These are phyloP conservation scores for Pocillopora damicornis DNA, from an alignment of 64 coral and sea anemone genomes.

Conservation along the genomic window DNA sequence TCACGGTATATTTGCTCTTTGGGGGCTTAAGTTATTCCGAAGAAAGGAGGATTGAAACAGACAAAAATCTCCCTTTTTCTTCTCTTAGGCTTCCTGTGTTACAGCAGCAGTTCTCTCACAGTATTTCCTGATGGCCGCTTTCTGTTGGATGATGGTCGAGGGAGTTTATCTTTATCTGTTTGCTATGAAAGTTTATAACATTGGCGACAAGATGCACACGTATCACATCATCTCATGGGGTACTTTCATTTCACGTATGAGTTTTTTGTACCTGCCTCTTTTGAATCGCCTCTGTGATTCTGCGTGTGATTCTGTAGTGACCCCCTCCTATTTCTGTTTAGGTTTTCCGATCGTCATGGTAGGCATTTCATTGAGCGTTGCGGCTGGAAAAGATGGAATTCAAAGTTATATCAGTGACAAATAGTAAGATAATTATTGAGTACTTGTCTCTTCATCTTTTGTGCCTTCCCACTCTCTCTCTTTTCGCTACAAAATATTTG, in stretches of 20 bases:
- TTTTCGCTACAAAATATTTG: background rate
- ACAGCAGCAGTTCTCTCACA: constrained; percentile 28
- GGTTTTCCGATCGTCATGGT: constrained; percentile 10
- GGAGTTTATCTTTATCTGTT: constrained; percentile 51
- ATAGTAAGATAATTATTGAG: background rate
- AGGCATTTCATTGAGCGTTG: background rate
- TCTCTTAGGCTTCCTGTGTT: constrained; percentile 14
- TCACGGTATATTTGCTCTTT: background rate
- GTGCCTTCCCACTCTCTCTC: background rate
- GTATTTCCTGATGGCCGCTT: constrained; percentile 51
- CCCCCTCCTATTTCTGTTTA: background rate
- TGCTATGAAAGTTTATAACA: constrained; percentile 54
- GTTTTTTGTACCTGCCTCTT: background rate
- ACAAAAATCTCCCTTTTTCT: background rate
- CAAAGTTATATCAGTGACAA: background rate
- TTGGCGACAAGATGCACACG: constrained; percentile 4
- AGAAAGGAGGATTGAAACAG: background rate
- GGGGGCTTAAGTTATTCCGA: background rate
- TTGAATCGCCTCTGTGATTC: background rate
- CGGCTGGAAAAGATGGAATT: constrained; percentile 7
- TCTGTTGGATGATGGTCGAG: constrained; percentile 61
- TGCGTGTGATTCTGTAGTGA: background rate
- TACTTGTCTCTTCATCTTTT: background rate
- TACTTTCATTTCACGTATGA: background rate
- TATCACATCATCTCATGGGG: constrained; percentile 49